These are phyloP conservation scores for Rhinoptilus africanus DNA, from an alignment of 2,113 vertebrate genomes.

Conservation along the genomic window DNA sequence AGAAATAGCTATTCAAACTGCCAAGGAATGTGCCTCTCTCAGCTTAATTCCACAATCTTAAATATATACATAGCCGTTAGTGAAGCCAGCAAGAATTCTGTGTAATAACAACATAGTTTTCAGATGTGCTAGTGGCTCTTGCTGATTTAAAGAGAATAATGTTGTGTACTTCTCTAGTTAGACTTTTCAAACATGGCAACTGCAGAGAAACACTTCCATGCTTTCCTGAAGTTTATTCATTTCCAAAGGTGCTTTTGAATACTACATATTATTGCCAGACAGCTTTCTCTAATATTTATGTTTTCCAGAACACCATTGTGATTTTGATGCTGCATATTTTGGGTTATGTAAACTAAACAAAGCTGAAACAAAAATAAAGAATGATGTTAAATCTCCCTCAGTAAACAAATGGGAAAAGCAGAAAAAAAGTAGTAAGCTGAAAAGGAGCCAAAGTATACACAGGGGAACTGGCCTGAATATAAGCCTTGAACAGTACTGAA, in stretches of 20 bases:
- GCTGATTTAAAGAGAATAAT: not conserved
- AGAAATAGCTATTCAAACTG: not conserved
- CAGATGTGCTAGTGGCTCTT: not conserved
- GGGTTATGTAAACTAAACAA: conserved; percentile 54
- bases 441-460: conserved; percentile 30
- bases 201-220: not conserved
- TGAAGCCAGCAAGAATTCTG: not conserved
- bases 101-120: not conserved
- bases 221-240: conserved; percentile 30
- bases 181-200: not conserved
- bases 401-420: conserved; percentile 25
- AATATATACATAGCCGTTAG: not conserved
- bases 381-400: not conserved
- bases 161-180: not conserved
- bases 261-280: not conserved
- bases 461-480: conserved; percentile 39
- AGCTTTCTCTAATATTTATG: conserved; percentile 36
- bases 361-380: conserved; percentile 66
- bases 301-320: conserved; percentile 36
- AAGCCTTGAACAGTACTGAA: not conserved
- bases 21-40: not conserved
- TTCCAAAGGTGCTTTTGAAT: not conserved
- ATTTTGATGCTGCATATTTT: conserved; percentile 52
- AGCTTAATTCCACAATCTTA: not conserved
- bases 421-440: not conserved